Evolutionary conservation across 2,888 invertebrate genomes (phyloP), one percentile per base, ranked within the genome.

Genomic region (Drosophila emarginata): DNA sequence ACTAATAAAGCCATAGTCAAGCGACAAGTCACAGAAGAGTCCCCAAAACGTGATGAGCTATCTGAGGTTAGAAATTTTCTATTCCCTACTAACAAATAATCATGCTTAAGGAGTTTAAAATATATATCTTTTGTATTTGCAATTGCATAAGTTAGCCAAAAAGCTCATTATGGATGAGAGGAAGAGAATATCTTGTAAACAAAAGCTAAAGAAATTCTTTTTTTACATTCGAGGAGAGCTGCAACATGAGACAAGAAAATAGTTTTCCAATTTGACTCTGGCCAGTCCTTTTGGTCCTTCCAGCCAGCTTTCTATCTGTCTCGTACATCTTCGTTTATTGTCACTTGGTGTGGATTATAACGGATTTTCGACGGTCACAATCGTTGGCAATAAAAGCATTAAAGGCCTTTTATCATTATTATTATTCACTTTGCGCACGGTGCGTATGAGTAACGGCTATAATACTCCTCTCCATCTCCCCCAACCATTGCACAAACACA

Each of bases 371-470:
- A 67, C 67, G 78, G 70, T 32, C 72, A 87, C 74, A 89, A 87
- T 88, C 88, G 88, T 76, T 80, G 67, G 89, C 86, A 87, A 86
- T 88, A 85, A 88, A 85, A 83, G 88, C 83, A 85, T 89, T 88
- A 89, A 86, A 74, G 76, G 80, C 83, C 80, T 86, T 89, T 45
- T 45, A 45, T 45, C 45, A 45, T 45, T 83, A 88, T 83, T 88
- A 89, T 88, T 87, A 89, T 85, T 87, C 89, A 88, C 83, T 89
- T 76, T 76, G 76, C 88, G 76, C 76, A 76, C 87, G 72, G 72
- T 72, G 83, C 68, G 78, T 70, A 72, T 61, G 66, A 69, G 66
- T 51, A 51, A 57, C 52, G 54, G 56, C 21, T 37, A 39, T 37
- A 21, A 39, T 36, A 21, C 39, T n/a, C n/a, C n/a, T n/a, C 11